Conservation (phyloP, 2,888 invertebrate species). For the Aelia acuminata region DNA sequence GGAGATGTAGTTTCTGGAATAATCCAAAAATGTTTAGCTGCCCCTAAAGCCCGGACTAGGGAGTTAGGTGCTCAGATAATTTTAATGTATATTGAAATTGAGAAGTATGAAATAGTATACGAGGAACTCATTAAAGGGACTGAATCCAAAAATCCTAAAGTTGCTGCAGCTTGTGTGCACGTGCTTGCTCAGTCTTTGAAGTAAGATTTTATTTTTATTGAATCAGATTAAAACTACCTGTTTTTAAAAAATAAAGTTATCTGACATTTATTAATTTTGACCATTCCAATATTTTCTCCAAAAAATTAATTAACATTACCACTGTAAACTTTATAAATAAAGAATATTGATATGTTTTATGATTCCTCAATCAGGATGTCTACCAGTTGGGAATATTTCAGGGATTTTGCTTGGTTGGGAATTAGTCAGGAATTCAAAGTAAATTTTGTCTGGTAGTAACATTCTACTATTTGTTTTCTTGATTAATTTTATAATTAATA, state of each 20-base stretch:
- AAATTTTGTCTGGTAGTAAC: background rate
- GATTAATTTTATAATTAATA: background rate
- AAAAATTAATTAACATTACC: background rate
- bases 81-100: conserved; percentile 95
- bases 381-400: no score
- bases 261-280: background rate
- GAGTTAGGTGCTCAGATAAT: conserved; percentile 91
- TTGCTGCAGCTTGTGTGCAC: conserved; percentile 86
- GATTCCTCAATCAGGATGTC: no score
- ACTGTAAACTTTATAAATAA: background rate
- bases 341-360: no score
- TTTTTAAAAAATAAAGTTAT: conserved; percentile 9
- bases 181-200: conserved; percentile 82
- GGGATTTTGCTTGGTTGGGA: no score
- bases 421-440: no score
- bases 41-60: conserved; percentile 91
- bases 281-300: background rate
- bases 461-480: background rate
- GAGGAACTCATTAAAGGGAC: conserved; percentile 95
- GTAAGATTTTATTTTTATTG: conserved; percentile 68
- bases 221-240: background rate
- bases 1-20: conserved; percentile 91
- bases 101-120: conserved; percentile 89
- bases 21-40: conserved; percentile 92
- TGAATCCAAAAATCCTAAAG: conserved; percentile 96